Evolutionary conservation across 1,140 invertebrate species (phyloP), one percentile per base, ranked within the genome.

Genomic region (Nephila pilipes): DNA sequence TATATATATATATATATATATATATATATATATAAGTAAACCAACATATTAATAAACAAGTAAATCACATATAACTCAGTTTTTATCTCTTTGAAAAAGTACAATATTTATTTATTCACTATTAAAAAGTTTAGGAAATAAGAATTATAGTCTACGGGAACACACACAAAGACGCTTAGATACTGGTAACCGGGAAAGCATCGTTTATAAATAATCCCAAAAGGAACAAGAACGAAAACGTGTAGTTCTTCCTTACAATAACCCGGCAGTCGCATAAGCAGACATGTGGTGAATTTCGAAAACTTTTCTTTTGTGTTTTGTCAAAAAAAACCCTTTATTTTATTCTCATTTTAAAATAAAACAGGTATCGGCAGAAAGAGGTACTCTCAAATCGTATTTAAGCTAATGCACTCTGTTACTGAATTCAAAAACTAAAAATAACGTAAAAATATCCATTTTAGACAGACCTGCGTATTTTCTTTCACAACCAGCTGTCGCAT

Each of bases 401-500:
- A 75, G 87, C 63, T 89, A 89, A 89, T 89, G 63, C 63, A 89
- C 36, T 65, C 58, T 20, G 36, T 69, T 69, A 65, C 87, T 79
- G 87, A 89, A 69, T 89, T 79, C 14, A 55, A 55, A 38, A 57
- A 75, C 38, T 55, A 79, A 69, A 89, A 75, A 60, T n/a, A 60
- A 58, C 16, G 46, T 22, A 58, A 63, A 89, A 90, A 81, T 81
- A 60, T 83, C 58, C 89, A 89, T 89, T 89, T 75, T 46, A 38
- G 75, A 60, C 63, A 90, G 25, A 36, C 20, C 58, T 57, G 79
- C 29, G 65, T 54, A 90, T 90, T 90, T 90, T 90, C 89, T 90
- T 90, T 90, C 58, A 63, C n/a, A 36, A 36, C 54, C 89, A 90
- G 75, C 89, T 90, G 89, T 38, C 79, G 89, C 79, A 81, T 58